These are phyloP conservation scores for Polia nebulosa DNA, from an alignment of 2,888 invertebrate species.

Conservation along the genomic window DNA sequence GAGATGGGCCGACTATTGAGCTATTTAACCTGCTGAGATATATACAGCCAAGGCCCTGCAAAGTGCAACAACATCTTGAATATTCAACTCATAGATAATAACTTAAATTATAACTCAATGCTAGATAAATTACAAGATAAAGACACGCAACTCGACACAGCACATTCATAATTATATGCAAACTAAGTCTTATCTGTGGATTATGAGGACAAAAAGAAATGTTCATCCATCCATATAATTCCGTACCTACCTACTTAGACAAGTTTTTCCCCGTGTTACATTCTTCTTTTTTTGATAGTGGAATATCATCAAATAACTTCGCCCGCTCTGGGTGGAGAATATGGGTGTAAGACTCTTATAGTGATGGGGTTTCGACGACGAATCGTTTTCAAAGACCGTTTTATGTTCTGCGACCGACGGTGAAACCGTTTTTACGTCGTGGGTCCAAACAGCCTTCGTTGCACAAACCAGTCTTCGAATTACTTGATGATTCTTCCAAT, in stretches of 20 bases:
- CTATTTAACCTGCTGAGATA: not conserved
- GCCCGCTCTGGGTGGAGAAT: not conserved
- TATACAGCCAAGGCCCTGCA: slow-evolving; percentile 2
- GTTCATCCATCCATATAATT: slow-evolving; percentile 12
- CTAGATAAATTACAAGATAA: slow-evolving; percentile 27
- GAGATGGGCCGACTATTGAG: no score
- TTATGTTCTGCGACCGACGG: no score
- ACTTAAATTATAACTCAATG: slow-evolving; percentile 22
- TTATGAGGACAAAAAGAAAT: slow-evolving; percentile 2
- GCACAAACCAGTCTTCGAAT: no score
- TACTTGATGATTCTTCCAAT: no score
- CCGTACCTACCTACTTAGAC: not conserved
- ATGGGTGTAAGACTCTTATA: no score
- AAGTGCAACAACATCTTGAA: slow-evolving; percentile 9
- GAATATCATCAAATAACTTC: not conserved
- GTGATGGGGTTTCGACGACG: no score
- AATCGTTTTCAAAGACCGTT: no score
- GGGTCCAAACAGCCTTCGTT: no score
- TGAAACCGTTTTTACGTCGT: no score
- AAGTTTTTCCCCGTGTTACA: no score
- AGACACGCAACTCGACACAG: slow-evolving; percentile 24
- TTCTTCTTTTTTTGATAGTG: no score
- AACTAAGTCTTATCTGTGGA: slow-evolving; percentile 26
- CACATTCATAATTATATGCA: slow-evolving; percentile 32
- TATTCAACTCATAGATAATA: slow-evolving; percentile 6